Evolutionary conservation across 2,113 vertebrate species (phyloP), one percentile per base, ranked within the genome.

Genomic region (Nothobranchius furzeri): DNA sequence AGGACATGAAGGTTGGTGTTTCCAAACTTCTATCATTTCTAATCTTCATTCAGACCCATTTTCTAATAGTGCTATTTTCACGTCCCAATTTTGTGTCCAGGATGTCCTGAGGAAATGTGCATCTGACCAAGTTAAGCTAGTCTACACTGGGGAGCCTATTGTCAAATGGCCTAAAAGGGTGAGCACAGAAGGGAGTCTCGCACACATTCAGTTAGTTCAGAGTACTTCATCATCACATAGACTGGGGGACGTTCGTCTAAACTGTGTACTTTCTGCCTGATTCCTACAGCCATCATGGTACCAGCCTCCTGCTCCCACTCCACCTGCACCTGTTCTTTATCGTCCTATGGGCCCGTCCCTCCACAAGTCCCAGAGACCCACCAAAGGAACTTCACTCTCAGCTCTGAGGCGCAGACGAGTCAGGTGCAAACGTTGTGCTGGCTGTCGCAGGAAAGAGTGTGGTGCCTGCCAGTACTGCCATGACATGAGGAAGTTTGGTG

Each of bases 401-500:
- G 95, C 95, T 8, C 92, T 96, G 82, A 81, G 96, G 76, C 89
- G 96, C 49, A 85, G 97, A 59, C 88, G 97, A 1, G 97, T 98
- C 46, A 91, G 97, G 20, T 99, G 96, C 80, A 94, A 97, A 12
- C 96, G 94, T 74, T 99, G 97, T 68, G 92, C 93, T n/a, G 96
- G 92, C 10, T 99, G 97, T 85, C 86, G 94, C 82, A 93, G 97
- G 72, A 94, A 93, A 42, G 96, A 96, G 89, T 98, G 97, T 30
- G 95, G 96, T 60, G 92, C 92, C 64, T 99, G 97, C 89, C 94
- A 95, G 82, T 98, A 94, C 84, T 98, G 96, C 90, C 94, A 92
- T 15, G 96, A 98, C 90, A 98, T 98, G 96, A 95, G 95, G 91
- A 98, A 97, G 83, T 97, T 97, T 12, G 96, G 96, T 0, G 96